A percentile compares a stretch with the other conserved stretches of the same genome.
phyloP scores from a whole-genome alignment of 2,888 invertebrate species.

The Ptychoptera albimana region DNA sequence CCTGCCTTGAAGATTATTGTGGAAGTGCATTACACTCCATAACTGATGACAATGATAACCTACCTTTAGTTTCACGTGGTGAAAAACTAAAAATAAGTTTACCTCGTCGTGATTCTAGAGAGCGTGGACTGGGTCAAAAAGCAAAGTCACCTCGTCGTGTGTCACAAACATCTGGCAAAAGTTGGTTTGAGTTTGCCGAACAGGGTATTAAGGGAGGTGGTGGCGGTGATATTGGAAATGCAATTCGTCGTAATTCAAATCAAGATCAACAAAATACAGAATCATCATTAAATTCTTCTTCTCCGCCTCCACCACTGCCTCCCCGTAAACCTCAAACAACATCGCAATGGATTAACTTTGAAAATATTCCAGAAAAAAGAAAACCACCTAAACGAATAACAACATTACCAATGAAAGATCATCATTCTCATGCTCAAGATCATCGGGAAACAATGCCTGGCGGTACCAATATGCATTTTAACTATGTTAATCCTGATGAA shows the following conservation, averaged over 20 bases:
- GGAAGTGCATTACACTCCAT: conserved; percentile 20
- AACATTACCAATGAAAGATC: conserved; percentile 48
- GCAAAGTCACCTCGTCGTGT: conserved; percentile 36
- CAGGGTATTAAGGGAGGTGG: conserved; percentile 33
- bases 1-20: conserved; percentile 55
- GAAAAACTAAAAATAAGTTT: conserved; percentile 55
- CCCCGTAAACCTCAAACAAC: conserved; percentile 24
- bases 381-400: conserved; percentile 71
- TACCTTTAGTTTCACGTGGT: conserved; percentile 21
- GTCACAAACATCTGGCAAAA: conserved; percentile 32
- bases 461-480: conserved; percentile 38
- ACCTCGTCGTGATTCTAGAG: conserved; percentile 39
- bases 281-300: conserved; percentile 10
- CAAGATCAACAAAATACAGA: conserved; percentile 16
- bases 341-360: conserved; percentile 71
- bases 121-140: conserved; percentile 19
- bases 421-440: conserved; percentile 9
- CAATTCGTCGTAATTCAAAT: conserved; percentile 6
- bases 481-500: conserved; percentile 75
- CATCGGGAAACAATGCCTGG: conserved; percentile 1
- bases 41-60: conserved; percentile 18
- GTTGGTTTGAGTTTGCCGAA: conserved; percentile 47
- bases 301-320: conserved; percentile 32
- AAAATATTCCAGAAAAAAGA: conserved; percentile 68
- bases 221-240: not conserved